Percentiles rank a stretch among this genome's conserved stretches.
Evolutionary conservation across 2,888 invertebrate species (phyloP).

Genomic region (Yponomeuta cagnagella): DNA sequence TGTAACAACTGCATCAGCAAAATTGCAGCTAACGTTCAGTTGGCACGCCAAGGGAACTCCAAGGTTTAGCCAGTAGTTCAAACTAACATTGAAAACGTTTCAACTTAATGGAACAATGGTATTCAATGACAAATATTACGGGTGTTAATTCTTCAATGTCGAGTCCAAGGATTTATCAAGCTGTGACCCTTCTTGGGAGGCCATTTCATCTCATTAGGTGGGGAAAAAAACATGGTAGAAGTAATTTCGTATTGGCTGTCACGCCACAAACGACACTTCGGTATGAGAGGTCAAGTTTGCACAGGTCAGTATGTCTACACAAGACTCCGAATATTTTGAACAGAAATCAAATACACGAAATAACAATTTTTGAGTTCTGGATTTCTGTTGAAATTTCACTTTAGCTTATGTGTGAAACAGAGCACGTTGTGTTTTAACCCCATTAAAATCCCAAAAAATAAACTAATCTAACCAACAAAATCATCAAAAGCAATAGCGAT

Average conservation of each 20-base stretch:
- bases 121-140: neutral
- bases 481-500: too few relatives aligned
- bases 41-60: conserved; percentile 1
- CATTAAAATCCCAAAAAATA: too few relatives aligned
- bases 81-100: neutral
- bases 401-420: too few relatives aligned
- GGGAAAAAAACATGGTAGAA: neutral
- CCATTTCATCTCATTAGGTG: neutral
- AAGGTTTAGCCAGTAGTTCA: neutral
- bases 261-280: neutral
- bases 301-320: neutral
- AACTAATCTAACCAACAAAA: too few relatives aligned
- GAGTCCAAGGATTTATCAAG: neutral
- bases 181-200: neutral
- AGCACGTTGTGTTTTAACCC: too few relatives aligned
- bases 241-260: neutral
- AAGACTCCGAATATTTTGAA: neutral
- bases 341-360: neutral
- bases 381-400: too few relatives aligned
- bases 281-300: neutral
- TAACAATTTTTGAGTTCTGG: too few relatives aligned
- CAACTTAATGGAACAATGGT: neutral
- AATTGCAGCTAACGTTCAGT: neutral
- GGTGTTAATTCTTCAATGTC: neutral
- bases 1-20: neutral